Evolutionary conservation across 1,140 invertebrate species (phyloP).

Genomic region (Oncopodura yosiiana): DNA sequence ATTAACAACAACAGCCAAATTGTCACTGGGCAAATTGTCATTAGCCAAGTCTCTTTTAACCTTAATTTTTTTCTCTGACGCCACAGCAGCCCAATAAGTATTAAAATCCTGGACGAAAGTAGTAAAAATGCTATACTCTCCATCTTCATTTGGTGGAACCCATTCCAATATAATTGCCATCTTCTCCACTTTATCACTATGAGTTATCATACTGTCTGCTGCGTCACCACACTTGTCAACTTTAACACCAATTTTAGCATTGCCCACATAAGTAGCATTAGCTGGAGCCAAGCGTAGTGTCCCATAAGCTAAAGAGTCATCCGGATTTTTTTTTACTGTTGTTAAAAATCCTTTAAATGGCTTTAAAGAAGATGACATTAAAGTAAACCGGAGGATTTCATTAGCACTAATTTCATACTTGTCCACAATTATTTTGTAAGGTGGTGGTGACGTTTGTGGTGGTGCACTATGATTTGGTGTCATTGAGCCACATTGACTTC

Average conservation of each 20-base stretch:
- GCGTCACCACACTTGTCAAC: neutral
- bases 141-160: conserved; percentile 9
- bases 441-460: neutral
- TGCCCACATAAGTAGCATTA: too few relatives aligned
- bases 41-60: conserved; percentile 39
- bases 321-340: too few relatives aligned
- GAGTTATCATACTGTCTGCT: neutral
- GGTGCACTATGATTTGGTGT: conserved; percentile 12
- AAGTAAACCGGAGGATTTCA: conserved; percentile 10
- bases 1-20: neutral
- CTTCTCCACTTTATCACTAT: neutral
- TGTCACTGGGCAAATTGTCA: conserved; percentile 31
- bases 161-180: conserved; percentile 4
- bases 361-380: neutral
- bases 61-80: conserved; percentile 36
- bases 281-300: too few relatives aligned
- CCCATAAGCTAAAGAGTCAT: too few relatives aligned
- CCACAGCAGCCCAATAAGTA: neutral
- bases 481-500: conserved; percentile 15
- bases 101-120: neutral
- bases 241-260: too few relatives aligned
- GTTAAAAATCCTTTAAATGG: conserved; percentile 23
- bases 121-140: neutral
- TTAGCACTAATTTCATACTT: neutral
- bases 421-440: conserved; percentile 8